Conservation (phyloP, 2,888 invertebrate genomes). For the Drosophila pegasa region DNA sequence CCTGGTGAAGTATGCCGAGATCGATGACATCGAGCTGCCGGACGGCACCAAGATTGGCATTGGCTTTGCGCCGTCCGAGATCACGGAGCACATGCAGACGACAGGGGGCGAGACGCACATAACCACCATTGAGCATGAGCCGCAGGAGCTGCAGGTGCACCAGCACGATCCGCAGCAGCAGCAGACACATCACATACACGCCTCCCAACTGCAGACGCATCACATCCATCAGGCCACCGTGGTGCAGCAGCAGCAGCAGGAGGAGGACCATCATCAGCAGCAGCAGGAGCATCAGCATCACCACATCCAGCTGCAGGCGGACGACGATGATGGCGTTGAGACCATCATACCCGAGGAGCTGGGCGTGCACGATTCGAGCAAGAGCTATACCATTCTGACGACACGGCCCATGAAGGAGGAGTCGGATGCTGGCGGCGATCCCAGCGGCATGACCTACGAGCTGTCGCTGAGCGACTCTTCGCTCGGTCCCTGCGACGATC, state of each 20-base stretch:
- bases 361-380: conserved; percentile 81
- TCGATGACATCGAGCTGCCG: conserved; percentile 85
- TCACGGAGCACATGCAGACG: conserved; percentile 83
- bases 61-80: conserved; percentile 84
- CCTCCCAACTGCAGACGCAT: conserved; percentile 71
- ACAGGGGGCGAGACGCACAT: conserved; percentile 78
- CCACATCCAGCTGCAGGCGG: conserved; percentile 67
- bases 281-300: conserved; percentile 76
- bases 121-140: conserved; percentile 78
- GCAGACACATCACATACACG: conserved; percentile 74
- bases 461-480: conserved; percentile 84
- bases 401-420: conserved; percentile 84
- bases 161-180: conserved; percentile 70
- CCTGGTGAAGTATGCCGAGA: conserved; percentile 85
- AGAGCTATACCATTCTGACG: conserved; percentile 84
- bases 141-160: conserved; percentile 76
- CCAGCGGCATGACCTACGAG: conserved; percentile 83
- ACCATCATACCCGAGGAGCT: conserved; percentile 78
- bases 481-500: conserved; percentile 85
- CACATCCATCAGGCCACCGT: conserved; percentile 69
- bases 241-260: conserved; percentile 50
- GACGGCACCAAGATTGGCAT: conserved; percentile 85
- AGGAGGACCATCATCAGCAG: conserved; percentile 62
- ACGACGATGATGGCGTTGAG: conserved; percentile 76
- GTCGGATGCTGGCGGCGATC: conserved; percentile 71